These are phyloP conservation scores for Ammodramus savannarum DNA, from an alignment of 2,113 vertebrate species.

Conservation along the genomic window DNA sequence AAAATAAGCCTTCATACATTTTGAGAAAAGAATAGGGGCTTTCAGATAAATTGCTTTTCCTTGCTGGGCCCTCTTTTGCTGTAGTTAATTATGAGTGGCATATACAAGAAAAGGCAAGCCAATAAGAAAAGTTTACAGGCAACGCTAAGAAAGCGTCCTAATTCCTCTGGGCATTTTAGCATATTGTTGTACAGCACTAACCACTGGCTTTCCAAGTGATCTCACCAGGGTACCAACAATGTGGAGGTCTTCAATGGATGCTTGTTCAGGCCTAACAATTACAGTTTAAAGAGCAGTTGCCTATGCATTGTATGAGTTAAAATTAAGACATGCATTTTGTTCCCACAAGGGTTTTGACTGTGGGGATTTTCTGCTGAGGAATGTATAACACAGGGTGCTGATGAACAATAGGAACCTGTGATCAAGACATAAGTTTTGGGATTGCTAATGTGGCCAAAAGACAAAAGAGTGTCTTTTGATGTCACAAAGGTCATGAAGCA, in stretches of 20 bases:
- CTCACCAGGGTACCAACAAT: slow-evolving; percentile 52
- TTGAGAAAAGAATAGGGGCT: slow-evolving; percentile 50
- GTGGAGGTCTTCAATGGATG: slow-evolving; percentile 27
- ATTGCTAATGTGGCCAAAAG: not conserved
- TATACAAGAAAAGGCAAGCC: slow-evolving; percentile 24
- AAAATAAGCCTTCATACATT: slow-evolving; percentile 9
- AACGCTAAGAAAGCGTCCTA: slow-evolving; percentile 29
- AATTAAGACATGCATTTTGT: slow-evolving; percentile 18
- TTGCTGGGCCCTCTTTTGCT: slow-evolving; percentile 22
- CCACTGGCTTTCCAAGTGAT: slow-evolving; percentile 39
- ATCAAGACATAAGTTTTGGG: not conserved
- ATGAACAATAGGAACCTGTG: not conserved
- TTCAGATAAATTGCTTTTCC: slow-evolving; percentile 48
- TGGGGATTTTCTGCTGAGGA: not conserved
- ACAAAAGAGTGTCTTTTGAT: not conserved
- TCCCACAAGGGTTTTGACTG: not conserved
- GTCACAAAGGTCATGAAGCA: not conserved
- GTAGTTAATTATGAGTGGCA: slow-evolving; percentile 58
- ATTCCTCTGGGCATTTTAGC: slow-evolving; percentile 37
- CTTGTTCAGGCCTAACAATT: slow-evolving; percentile 51
- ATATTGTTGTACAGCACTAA: slow-evolving; percentile 31
- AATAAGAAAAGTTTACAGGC: slow-evolving; percentile 38
- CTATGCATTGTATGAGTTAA: slow-evolving; percentile 33
- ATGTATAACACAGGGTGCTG: not conserved
- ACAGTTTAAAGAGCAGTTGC: slow-evolving; percentile 24